Evolutionary conservation across 2,888 invertebrate species (phyloP), one percentile per base, ranked within the genome.

Genomic region (Heliconius hortense): DNA sequence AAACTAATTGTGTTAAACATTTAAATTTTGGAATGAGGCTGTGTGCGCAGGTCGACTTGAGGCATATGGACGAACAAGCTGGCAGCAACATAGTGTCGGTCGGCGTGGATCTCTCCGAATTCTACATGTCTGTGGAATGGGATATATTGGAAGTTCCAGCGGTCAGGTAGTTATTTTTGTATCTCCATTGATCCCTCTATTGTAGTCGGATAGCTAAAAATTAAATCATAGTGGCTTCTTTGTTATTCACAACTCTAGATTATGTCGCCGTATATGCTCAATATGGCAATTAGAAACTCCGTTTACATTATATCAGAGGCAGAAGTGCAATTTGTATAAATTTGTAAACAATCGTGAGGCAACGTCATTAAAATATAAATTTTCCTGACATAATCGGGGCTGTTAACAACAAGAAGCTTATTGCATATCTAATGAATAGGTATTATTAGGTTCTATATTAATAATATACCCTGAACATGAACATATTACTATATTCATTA

Each of bases 51-150:
- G 98, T 98, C 90, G 98, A 98, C 92, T 94, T 98, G 87, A 95
- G 98, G 84, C 98, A 98, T 88, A 97, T 98, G 96, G 98, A 98
- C 88, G 98, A 98, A 92, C 96, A 97, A 86, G 96, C 96, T 69
- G 97, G 97, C 83, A 97, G 98, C 90, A 97, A 97, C 90, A 95
- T 97, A 83, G 98, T 98, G 80, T 97, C 97, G 77, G 97, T 98
- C 78, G 99, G 99, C 73, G 98, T 99, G 78, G 99, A 99, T 93
- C 95, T 99, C 80, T 97, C 98, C 74, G 99, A 99, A 94, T 99
- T 99, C 95, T 99, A 99, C 94, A 98, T 97, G 96, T 98, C 98
- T 79, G 99, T 99, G 74, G 99, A 99, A 93, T 99, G 99, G 99
- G 99, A 99, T 94, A 98, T 99, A 85, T 95, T 99, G 79, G 98